Percentiles rank a stretch among this genome's conserved stretches.
These are phyloP conservation scores for Toxotes chatareus DNA, from an alignment of 2,113 vertebrate species.

Conservation along the genomic window DNA sequence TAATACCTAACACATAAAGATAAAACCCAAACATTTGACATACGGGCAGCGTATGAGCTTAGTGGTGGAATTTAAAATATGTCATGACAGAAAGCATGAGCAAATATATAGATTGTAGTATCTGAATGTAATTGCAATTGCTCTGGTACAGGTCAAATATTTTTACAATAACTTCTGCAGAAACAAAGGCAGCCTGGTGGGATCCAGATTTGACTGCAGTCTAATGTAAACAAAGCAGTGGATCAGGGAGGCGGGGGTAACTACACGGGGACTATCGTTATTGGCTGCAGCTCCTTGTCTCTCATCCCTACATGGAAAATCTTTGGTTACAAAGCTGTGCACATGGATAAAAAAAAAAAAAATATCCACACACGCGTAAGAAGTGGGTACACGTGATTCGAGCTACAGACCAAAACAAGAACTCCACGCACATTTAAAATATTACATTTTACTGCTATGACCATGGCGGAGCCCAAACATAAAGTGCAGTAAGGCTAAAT, in stretches of 20 bases:
- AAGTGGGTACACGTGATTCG: conserved; percentile 79
- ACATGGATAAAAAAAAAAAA: conserved; percentile 53
- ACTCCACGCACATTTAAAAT: not conserved
- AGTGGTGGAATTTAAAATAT: not conserved
- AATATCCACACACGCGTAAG: conserved; percentile 65
- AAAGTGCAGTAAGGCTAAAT: not conserved
- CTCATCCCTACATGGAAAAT: conserved; percentile 65
- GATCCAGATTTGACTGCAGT: conserved; percentile 56
- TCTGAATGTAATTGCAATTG: not conserved
- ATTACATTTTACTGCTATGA: not conserved
- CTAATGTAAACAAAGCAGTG: conserved; percentile 74
- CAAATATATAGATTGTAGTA: not conserved
- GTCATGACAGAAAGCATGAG: not conserved
- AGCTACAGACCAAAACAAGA: conserved; percentile 74
- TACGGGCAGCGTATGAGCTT: not conserved
- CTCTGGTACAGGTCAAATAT: not conserved
- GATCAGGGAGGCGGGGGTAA: conserved; percentile 38
- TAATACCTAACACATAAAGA: not conserved
- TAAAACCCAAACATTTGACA: not conserved
- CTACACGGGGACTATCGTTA: conserved; percentile 21
- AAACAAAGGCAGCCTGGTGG: conserved; percentile 44
- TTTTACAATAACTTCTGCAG: conserved; percentile 14
- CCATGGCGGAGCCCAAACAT: not conserved
- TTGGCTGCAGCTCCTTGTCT: conserved; percentile 67
- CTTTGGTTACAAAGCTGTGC: conserved; percentile 58